These are phyloP conservation scores for Leptinotarsa peninsularis DNA, from an alignment of 2,888 invertebrate species.

Conservation along the genomic window DNA sequence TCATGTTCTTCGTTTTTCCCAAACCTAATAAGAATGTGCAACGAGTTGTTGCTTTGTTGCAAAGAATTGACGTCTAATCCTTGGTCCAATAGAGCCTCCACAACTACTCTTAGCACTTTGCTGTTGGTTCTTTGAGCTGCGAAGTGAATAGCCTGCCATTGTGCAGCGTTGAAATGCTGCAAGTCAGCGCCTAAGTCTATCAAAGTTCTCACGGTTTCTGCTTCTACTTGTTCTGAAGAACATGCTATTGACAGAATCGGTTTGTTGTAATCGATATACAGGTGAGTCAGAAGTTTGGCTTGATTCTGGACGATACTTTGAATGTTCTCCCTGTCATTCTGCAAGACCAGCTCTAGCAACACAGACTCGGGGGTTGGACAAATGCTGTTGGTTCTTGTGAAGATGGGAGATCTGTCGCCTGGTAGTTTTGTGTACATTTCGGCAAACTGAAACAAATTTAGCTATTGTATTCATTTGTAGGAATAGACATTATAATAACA, in stretches of 20 bases:
- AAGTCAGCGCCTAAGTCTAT: constrained; percentile 73
- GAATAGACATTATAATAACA: background rate
- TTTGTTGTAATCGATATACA: constrained; percentile 71
- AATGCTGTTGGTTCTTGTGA: constrained; percentile 55
- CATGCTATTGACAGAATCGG: constrained; percentile 66
- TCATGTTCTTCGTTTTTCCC: constrained; percentile 64
- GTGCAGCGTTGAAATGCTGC: constrained; percentile 68
- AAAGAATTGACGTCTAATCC: constrained; percentile 50
- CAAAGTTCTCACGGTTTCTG: constrained; percentile 71
- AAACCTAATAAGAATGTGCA: constrained; percentile 58
- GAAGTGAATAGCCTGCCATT: constrained; percentile 76
- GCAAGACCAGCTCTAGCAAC: constrained; percentile 69
- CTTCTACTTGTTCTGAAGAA: constrained; percentile 68
- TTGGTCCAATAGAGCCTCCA: constrained; percentile 62
- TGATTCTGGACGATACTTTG: constrained; percentile 68
- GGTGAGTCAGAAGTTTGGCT: constrained; percentile 69
- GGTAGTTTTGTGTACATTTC: constrained; percentile 19
- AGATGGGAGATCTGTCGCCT: background rate
- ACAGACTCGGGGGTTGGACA: constrained; percentile 59
- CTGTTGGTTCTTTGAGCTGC: constrained; percentile 70
- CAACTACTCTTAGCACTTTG: constrained; percentile 66
- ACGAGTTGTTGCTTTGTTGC: constrained; percentile 58
- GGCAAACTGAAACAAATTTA: constrained; percentile 7
- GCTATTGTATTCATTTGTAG: background rate
- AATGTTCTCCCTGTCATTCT: constrained; percentile 69